Conservation (phyloP, 2,888 invertebrate species). For the Tipula unca region DNA sequence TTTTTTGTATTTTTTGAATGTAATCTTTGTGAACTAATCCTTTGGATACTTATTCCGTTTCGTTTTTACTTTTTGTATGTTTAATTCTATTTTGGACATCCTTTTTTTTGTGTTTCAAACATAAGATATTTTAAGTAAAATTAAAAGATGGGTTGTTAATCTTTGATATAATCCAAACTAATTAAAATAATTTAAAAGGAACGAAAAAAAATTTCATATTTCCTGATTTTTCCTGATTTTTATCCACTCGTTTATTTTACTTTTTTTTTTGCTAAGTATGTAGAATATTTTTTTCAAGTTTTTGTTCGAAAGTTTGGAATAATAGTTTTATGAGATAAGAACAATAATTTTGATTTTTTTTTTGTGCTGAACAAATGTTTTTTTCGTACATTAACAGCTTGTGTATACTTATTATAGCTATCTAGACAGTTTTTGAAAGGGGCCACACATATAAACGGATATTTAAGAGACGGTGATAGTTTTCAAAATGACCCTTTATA, state of each 20-base stretch:
- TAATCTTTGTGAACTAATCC: conserved; percentile 18
- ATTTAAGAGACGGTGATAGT: too few species aligned
- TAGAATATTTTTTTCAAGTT: neutral
- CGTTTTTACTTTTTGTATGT: neutral
- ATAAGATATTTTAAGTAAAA: conserved; percentile 8
- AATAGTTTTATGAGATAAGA: neutral
- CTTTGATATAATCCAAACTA: conserved; percentile 19
- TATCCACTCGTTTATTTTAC: neutral
- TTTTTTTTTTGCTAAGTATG: neutral
- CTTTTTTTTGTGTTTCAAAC: conserved; percentile 4
- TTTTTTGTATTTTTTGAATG: neutral
- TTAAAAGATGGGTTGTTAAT: conserved; percentile 15
- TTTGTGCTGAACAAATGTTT: neutral
- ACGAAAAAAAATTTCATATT: neutral
- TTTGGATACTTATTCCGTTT: neutral
- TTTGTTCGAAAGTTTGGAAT: neutral
- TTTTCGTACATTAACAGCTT: neutral
- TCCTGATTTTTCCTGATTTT: conserved; percentile 2
- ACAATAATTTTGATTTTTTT: neutral
- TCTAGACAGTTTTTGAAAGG: too few species aligned
- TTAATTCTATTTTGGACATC: conserved; percentile 15
- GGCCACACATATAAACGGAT: too few species aligned
- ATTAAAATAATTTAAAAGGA: conserved; percentile 16
- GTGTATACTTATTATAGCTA: too few species aligned
- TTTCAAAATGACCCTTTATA: neutral